phyloP scores from a whole-genome alignment of 2,797 vertebrate genomes.

The Siniperca obscura region DNA sequence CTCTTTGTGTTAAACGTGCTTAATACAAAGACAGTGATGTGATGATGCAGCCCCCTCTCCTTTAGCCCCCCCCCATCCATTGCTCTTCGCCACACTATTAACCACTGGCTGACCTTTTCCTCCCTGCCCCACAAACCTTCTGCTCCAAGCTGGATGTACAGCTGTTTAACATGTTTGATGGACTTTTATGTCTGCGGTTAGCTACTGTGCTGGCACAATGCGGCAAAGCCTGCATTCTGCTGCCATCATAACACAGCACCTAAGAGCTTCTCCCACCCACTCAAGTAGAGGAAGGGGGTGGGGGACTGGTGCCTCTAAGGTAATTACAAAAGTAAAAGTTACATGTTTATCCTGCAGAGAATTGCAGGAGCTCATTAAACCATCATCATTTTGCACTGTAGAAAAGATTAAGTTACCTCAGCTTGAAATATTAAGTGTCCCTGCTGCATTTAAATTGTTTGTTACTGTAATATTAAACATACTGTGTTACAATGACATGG shows the following conservation, averaged over 20 bases:
- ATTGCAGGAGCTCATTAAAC: constrained; percentile 39
- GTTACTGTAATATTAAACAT: constrained; percentile 17
- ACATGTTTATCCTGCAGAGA: constrained; percentile 50
- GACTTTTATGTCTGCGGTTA: constrained; percentile 28
- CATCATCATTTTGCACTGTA: constrained; percentile 29
- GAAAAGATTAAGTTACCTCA: constrained; percentile 38
- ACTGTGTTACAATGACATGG: constrained; percentile 1
- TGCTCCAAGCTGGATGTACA: constrained; percentile 32
- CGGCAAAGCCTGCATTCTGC: constrained; percentile 28
- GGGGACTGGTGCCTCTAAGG: constrained; percentile 19
- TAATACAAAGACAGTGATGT: background rate
- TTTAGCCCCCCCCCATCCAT: constrained; percentile 8
- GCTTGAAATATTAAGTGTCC: constrained; percentile 31
- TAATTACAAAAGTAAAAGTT: constrained; percentile 55
- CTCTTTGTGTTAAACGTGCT: constrained; percentile 3
- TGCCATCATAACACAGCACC: constrained; percentile 44
- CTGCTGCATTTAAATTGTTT: constrained; percentile 26
- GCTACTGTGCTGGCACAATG: constrained; percentile 6
- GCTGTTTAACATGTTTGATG: constrained; percentile 56
- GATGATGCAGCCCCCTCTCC: constrained; percentile 49
- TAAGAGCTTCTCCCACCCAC: constrained; percentile 57
- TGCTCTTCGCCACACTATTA: constrained; percentile 48
- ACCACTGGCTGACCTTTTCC: constrained; percentile 66
- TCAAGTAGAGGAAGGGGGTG: constrained; percentile 35
- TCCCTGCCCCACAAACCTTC: constrained; percentile 43